phyloP scores from a whole-genome alignment of 2,797 vertebrate species.

The Delichon dasypus region DNA sequence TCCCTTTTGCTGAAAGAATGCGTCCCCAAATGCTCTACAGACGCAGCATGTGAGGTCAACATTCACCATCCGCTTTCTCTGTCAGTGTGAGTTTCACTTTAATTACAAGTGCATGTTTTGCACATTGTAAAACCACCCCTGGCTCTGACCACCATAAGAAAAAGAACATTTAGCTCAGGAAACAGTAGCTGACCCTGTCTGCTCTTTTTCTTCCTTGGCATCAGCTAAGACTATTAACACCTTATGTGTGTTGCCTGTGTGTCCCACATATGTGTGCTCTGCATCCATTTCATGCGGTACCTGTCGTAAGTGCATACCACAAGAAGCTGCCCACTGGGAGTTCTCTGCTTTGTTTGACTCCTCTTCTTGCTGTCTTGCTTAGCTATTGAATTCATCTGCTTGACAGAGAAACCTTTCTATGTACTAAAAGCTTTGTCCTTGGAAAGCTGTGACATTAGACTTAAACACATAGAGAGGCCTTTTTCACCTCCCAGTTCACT shows the following conservation, averaged over 20 bases:
- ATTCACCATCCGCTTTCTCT: slow-evolving; percentile 48
- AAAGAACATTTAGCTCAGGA: slow-evolving; percentile 75
- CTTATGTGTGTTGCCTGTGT: slow-evolving; percentile 43
- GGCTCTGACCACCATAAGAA: slow-evolving; percentile 67
- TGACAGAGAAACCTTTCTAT: slow-evolving; percentile 52
- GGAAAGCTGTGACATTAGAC: slow-evolving; percentile 62
- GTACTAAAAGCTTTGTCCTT: slow-evolving; percentile 62
- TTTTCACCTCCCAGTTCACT: slow-evolving; percentile 65
- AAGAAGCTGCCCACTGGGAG: slow-evolving; percentile 41
- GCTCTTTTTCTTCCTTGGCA: slow-evolving; percentile 73
- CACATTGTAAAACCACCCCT: slow-evolving; percentile 60
- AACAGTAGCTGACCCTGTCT: slow-evolving; percentile 78
- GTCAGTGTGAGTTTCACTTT: slow-evolving; percentile 71
- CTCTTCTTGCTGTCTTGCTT: slow-evolving; percentile 40
- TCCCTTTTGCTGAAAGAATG: slow-evolving; percentile 11
- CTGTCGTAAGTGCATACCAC: background rate
- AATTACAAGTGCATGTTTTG: slow-evolving; percentile 64
- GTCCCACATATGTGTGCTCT: slow-evolving; percentile 42
- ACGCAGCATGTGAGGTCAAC: slow-evolving; percentile 36
- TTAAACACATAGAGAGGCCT: slow-evolving; percentile 60
- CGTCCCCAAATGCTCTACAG: slow-evolving; percentile 58
- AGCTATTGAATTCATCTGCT: slow-evolving; percentile 50
- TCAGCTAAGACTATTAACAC: slow-evolving; percentile 73
- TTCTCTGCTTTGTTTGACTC: slow-evolving; percentile 45
- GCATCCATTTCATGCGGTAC: slow-evolving; percentile 58